Evolutionary conservation across 37 sponge, comb jelly and placozoan species (phyloP).

Genomic region (Oscarella lobularis): DNA sequence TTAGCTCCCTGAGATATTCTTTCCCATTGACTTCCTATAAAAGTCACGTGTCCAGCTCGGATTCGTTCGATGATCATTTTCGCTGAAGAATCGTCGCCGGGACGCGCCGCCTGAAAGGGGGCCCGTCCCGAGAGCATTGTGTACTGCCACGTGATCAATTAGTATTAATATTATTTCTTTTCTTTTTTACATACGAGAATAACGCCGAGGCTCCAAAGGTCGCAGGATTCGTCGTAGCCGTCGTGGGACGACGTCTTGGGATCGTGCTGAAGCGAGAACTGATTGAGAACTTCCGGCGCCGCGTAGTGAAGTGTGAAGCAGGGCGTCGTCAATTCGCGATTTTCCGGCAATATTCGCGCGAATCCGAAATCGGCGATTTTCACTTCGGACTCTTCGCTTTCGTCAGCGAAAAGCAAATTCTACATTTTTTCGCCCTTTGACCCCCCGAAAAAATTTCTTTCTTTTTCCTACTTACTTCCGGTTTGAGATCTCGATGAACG

Average conservation of each 20-base stretch:
- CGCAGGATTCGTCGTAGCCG: constrained; percentile 85
- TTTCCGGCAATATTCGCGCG: constrained; percentile 53
- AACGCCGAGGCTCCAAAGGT: constrained; percentile 95
- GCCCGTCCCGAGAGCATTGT: constrained; percentile 82
- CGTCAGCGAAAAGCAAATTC: constrained; percentile 63
- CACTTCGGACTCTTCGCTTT: constrained; percentile 22
- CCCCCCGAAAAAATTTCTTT: too few species aligned
- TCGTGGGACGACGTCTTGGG: background rate
- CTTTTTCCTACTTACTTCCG: constrained; percentile 50
- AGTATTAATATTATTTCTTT: background rate
- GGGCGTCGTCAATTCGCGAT: constrained; percentile 65
- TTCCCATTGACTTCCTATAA: constrained; percentile 55
- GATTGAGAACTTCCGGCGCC: constrained; percentile 87
- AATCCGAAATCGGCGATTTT: constrained; percentile 93
- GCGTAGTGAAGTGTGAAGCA: constrained; percentile 88
- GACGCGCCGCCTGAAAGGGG: constrained; percentile 47
- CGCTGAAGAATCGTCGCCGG: constrained; percentile 13
- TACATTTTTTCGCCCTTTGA: too few species aligned
- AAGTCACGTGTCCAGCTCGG: constrained; percentile 39
- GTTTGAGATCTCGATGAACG: constrained; percentile 92
- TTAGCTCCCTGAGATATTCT: constrained; percentile 55
- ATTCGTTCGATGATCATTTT: constrained; percentile 57
- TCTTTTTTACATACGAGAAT: constrained; percentile 55
- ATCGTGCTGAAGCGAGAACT: background rate
- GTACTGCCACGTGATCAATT: constrained; percentile 38